Base-by-base conservation (phyloP, 2,797 vertebrate genomes). In the Zenarchopterus dispar region DNA sequence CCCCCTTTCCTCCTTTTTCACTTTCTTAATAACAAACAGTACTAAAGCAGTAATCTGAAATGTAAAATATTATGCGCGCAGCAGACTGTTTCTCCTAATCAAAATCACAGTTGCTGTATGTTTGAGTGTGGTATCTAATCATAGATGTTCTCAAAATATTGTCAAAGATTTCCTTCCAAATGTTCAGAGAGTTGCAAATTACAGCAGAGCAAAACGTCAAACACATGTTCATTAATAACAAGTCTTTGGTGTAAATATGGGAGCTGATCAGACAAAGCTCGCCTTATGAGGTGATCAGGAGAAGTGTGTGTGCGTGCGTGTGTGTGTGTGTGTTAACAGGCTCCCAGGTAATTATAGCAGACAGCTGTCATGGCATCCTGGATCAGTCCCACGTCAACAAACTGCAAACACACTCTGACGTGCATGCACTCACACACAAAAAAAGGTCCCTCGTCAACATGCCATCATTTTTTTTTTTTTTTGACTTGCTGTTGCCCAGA, bases 281-380 rank as follows among this genome's bases (percentile, higher is more conserved):
- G 42, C 52, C 68, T 85, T 86, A 84, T 84, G 84, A 84, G 77
- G 77, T 86, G 88, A 92, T 88, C 86, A 87, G 64, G 59, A 77
- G 42, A 62, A 15, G 36, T 42, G 36, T 28, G 55, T 64, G 52
- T 46, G 56, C 54, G 59, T 28, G 57, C 49, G 57, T 43, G 24
- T 41, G 62, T 72, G 51, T 61, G 59, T 58, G 22, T 64, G 62
- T 62, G 72, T 59, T 78, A 90, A 82, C 41, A n/a, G 81, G 80
- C 85, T 86, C 88, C 79, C 80, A 87, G 88, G 86, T 91, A 92
- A 92, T 92, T 90, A 91, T 81, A 77, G 84, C 77, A 86, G 89
- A 91, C 91, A 92, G 88, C 87, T 92, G 89, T 87, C 88, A 82
- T 74, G 80, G 86, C 85, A 87, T 88, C 82, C 80, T 86, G 85